These are phyloP conservation scores for Mycetomoellerius zeteki DNA, from an alignment of 1,140 invertebrate genomes.

Conservation along the genomic window DNA sequence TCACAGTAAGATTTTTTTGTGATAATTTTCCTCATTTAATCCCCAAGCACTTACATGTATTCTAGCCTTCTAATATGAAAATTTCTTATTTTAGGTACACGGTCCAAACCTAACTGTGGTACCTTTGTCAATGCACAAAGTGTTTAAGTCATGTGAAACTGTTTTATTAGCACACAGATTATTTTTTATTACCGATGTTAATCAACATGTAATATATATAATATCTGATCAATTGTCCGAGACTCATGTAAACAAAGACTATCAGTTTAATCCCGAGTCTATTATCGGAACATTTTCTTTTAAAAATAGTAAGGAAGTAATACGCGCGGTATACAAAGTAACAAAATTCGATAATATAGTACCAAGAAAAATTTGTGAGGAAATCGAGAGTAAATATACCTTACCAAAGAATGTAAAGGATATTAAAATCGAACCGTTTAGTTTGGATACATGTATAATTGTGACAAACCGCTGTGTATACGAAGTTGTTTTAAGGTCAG, in stretches of 20 bases:
- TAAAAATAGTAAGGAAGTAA: constrained; percentile 85
- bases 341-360: constrained; percentile 81
- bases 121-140: constrained; percentile 91
- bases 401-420: constrained; percentile 87
- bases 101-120: constrained; percentile 89
- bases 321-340: constrained; percentile 86
- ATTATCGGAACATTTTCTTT: constrained; percentile 88
- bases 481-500: constrained; percentile 90
- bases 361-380: constrained; percentile 74
- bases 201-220: constrained; percentile 86
- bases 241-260: constrained; percentile 88
- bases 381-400: constrained; percentile 80
- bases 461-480: constrained; percentile 91
- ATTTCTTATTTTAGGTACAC: constrained; percentile 87
- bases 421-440: constrained; percentile 86
- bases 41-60: background rate
- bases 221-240: constrained; percentile 89
- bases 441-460: constrained; percentile 90
- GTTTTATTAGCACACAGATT: constrained; percentile 89
- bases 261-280: constrained; percentile 88
- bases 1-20: constrained; percentile 84
- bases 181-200: constrained; percentile 88
- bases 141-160: constrained; percentile 88
- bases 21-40: background rate
- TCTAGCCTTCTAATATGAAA: background rate